phyloP scores from a whole-genome alignment of 2,888 invertebrate genomes.

The Timandra comae region DNA sequence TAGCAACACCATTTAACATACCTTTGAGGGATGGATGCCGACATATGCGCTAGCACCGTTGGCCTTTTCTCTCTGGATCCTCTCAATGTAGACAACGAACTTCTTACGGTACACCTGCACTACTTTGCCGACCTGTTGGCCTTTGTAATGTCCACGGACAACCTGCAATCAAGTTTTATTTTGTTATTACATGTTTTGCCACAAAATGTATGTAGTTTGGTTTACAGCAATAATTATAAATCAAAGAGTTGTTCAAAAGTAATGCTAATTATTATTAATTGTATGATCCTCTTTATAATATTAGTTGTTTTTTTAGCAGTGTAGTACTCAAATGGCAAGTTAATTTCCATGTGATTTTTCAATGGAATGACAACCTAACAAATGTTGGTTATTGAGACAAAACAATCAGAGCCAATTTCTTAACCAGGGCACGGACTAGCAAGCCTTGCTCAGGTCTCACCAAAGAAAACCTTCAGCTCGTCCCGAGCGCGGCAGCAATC shows the following conservation, averaged over 20 bases:
- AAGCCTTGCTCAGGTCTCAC: constrained; percentile 32
- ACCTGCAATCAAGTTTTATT: constrained; percentile 78
- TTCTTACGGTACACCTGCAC: constrained; percentile 99
- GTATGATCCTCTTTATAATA: too few species aligned
- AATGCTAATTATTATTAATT: too few species aligned
- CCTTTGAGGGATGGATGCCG: constrained; percentile 99
- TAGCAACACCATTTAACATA: too few species aligned
- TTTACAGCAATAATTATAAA: too few species aligned
- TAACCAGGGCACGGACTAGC: constrained; percentile 69
- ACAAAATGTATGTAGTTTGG: too few species aligned
- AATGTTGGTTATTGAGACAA: constrained; percentile 29
- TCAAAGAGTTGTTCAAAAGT: too few species aligned
- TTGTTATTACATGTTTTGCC: too few species aligned
- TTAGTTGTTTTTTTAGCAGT: too few species aligned
- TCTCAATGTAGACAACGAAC: constrained; percentile 98
- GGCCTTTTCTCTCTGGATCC: constrained; percentile 99
- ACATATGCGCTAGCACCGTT: constrained; percentile 99
- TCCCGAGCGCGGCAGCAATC: constrained; percentile 39
- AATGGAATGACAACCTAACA: too few species aligned
- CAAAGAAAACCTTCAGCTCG: constrained; percentile 65
- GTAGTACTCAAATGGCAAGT: too few species aligned
- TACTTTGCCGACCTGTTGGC: constrained; percentile 99
- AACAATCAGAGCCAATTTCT: constrained; percentile 71
- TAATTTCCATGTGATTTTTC: too few species aligned
- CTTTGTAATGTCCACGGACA: constrained; percentile 98